These are phyloP conservation scores for Valencia hispanica DNA, from an alignment of 2,797 vertebrate species.

Conservation along the genomic window DNA sequence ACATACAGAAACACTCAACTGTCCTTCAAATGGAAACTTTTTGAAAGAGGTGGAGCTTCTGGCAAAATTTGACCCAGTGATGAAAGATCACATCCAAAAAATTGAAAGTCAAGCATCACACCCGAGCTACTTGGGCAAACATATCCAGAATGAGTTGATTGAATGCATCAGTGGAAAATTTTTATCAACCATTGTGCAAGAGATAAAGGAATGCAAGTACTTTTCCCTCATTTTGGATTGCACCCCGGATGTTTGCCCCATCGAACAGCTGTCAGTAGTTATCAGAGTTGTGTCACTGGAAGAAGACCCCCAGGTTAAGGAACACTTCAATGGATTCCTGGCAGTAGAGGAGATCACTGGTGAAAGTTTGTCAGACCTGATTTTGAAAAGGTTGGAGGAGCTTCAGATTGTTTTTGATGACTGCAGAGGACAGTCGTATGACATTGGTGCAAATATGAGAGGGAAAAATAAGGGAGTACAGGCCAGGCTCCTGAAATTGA, in stretches of 20 bases:
- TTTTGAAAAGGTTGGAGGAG: too few relatives aligned
- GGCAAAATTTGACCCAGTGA: constrained; percentile 11
- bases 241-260: constrained; percentile 15
- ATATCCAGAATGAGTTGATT: constrained; percentile 23
- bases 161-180: background rate
- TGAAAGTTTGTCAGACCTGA: background rate
- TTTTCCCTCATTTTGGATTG: constrained; percentile 23
- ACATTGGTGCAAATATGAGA: too few relatives aligned
- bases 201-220: constrained; percentile 11
- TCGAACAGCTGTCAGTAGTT: constrained; percentile 25
- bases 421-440: too few relatives aligned
- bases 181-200: constrained; percentile 1
- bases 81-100: constrained; percentile 4
- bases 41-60: constrained; percentile 11
- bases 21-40: constrained; percentile 8
- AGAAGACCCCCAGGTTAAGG: constrained; percentile 13
- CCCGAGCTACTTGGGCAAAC: background rate
- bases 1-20: background rate
- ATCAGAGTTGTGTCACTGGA: constrained; percentile 26
- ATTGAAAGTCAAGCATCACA: background rate
- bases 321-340: background rate
- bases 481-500: too few relatives aligned
- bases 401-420: too few relatives aligned
- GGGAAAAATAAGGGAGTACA: too few relatives aligned
- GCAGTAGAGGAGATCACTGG: background rate